Conservation (phyloP, 1,140 invertebrate genomes). For the Drosophila ambigua region DNA sequence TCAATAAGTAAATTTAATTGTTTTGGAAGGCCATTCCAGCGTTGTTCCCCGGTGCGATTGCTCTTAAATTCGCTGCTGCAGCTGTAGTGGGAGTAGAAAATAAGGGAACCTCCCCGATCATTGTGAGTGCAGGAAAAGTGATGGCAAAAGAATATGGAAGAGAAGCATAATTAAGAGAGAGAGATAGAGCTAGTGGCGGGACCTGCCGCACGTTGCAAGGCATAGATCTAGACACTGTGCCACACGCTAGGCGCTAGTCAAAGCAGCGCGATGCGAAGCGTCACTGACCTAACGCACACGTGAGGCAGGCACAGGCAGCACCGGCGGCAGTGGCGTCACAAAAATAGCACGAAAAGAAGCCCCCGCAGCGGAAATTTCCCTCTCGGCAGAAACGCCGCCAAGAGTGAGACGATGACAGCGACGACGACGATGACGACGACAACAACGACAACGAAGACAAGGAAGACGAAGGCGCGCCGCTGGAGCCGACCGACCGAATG, state of each 20-base stretch:
- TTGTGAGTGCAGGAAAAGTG: too few relatives aligned
- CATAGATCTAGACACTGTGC: conserved; percentile 17
- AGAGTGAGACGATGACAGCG: conserved; percentile 16
- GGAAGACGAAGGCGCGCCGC: background rate
- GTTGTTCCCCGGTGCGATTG: too few relatives aligned
- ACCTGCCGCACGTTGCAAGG: too few relatives aligned
- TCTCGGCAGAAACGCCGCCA: conserved; percentile 49
- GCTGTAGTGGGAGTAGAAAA: too few relatives aligned
- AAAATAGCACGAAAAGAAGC: conserved; percentile 50
- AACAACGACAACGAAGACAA: background rate
- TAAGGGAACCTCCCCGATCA: too few relatives aligned
- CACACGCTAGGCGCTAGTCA: background rate
- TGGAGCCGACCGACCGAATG: background rate
- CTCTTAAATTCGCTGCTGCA: too few relatives aligned
- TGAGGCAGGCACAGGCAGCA: conserved; percentile 37
- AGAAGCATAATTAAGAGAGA: too few relatives aligned
- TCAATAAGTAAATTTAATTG: too few relatives aligned
- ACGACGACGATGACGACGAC: background rate
- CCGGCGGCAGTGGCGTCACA: conserved; percentile 23
- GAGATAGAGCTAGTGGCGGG: too few relatives aligned
- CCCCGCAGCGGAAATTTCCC: conserved; percentile 68
- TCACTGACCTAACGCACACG: conserved; percentile 78
- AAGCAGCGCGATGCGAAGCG: conserved; percentile 34
- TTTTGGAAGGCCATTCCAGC: too few relatives aligned
- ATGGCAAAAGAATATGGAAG: too few relatives aligned